phyloP scores from a whole-genome alignment of 1,140 invertebrate species.

The Eriosoma lanigerum region DNA sequence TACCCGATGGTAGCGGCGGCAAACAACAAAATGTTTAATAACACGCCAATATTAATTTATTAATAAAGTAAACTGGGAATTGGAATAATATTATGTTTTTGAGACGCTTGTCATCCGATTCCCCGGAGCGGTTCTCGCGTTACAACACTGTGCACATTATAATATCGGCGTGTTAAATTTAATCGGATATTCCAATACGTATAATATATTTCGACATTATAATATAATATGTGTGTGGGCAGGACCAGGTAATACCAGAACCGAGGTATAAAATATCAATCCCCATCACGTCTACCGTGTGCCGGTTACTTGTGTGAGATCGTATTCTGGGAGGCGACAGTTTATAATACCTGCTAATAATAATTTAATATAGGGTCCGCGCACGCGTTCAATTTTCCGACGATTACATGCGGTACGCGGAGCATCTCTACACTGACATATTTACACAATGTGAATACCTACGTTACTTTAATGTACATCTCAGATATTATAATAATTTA shows the following conservation, averaged over 20 bases:
- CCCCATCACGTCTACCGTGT: neutral
- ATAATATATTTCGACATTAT: neutral
- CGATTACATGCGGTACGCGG: no score
- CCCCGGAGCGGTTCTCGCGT: conserved; percentile 25
- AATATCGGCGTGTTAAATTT: neutral
- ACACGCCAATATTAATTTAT: conserved; percentile 37
- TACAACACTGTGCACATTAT: neutral
- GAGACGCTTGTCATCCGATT: conserved; percentile 43
- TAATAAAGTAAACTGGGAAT: conserved; percentile 13
- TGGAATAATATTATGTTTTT: conserved; percentile 33
- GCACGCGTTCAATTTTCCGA: no score
- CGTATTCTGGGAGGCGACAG: neutral
- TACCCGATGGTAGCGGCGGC: neutral
- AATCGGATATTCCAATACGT: conserved; percentile 29
- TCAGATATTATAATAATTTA: no score
- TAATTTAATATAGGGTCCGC: no score
- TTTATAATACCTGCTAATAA: neutral
- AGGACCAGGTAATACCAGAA: neutral
- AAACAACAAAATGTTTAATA: conserved; percentile 4
- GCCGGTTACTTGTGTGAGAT: neutral
- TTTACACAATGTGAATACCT: no score
- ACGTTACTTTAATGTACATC: no score
- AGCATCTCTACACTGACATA: no score
- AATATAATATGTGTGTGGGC: neutral
- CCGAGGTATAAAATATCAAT: neutral